A percentile compares a stretch with the other conserved stretches of the same genome.
phyloP scores from a whole-genome alignment of 2,888 invertebrate genomes.

The Apotomis capreana region DNA sequence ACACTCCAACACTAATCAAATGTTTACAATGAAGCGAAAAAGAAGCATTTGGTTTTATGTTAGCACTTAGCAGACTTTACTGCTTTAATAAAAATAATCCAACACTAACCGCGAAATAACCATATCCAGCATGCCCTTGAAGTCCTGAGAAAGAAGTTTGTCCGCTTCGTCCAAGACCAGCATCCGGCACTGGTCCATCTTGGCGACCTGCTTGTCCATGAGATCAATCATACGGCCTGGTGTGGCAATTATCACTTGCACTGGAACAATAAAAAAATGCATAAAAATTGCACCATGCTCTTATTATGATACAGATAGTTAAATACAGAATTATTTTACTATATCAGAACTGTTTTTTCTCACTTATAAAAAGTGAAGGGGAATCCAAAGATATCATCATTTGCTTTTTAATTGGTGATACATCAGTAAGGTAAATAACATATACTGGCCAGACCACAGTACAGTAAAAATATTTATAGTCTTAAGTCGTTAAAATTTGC shows the following conservation, averaged over 20 bases:
- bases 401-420: neutral
- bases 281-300: neutral
- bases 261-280: conserved; percentile 73
- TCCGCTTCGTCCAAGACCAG: conserved; percentile 99
- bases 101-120: conserved; percentile 87
- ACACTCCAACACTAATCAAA: too few relatives aligned
- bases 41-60: too few relatives aligned
- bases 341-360: conserved; percentile 35
- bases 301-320: too few relatives aligned
- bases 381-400: conserved; percentile 39
- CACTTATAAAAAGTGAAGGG: conserved; percentile 39
- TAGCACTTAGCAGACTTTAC: too few relatives aligned
- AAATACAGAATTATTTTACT: neutral
- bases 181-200: conserved; percentile 98
- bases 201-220: conserved; percentile 98
- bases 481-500: too few relatives aligned
- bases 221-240: conserved; percentile 99
- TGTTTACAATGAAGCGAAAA: too few relatives aligned
- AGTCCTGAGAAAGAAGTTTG: conserved; percentile 99
- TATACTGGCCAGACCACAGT: too few relatives aligned
- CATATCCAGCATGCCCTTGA: conserved; percentile 99
- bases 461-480: too few relatives aligned
- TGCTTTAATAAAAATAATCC: neutral
- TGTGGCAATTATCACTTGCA: conserved; percentile 99
- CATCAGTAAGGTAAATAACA: neutral